Conservation (phyloP, 92 coral and sea anemone species). For the Zoanthus sociatus region DNA sequence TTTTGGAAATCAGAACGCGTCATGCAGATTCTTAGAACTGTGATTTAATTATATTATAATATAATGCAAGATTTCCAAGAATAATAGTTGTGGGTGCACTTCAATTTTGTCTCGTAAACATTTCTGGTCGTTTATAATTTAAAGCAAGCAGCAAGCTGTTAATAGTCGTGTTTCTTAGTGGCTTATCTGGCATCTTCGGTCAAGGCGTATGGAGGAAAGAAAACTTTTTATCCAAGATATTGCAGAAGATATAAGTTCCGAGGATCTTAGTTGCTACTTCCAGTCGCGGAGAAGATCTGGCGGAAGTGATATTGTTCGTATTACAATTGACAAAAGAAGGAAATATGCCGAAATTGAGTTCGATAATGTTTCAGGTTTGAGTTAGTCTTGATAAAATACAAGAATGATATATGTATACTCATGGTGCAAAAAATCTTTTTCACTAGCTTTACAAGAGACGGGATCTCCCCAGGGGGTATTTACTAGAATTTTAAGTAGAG, state of each 20-base stretch:
- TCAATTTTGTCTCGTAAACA: no score
- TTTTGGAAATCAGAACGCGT: no score
- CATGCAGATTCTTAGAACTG: no score
- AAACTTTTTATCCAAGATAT: slow-evolving; percentile 3
- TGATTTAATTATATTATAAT: no score
- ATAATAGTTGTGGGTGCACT: no score
- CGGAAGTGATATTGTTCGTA: slow-evolving; percentile 21
- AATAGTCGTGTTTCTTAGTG: no score
- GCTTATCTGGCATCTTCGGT: not conserved
- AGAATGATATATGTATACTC: not conserved
- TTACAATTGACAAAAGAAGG: slow-evolving; percentile 14
- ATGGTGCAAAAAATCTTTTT: no score
- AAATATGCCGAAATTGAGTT: slow-evolving; percentile 33
- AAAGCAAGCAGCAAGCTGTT: not conserved
- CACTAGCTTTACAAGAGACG: no score
- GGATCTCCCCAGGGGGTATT: no score
- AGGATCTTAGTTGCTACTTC: slow-evolving; percentile 22
- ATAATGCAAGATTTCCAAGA: no score
- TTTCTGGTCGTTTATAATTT: not conserved
- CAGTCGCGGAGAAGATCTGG: slow-evolving; percentile 20
- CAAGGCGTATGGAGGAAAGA: not conserved
- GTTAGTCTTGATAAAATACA: not conserved
- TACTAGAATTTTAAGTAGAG: no score
- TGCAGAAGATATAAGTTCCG: slow-evolving; percentile 5
- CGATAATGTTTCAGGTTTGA: slow-evolving; percentile 17